Evolutionary conservation across 2,113 vertebrate genomes (phyloP).

Genomic region (Excalfactoria chinensis): DNA sequence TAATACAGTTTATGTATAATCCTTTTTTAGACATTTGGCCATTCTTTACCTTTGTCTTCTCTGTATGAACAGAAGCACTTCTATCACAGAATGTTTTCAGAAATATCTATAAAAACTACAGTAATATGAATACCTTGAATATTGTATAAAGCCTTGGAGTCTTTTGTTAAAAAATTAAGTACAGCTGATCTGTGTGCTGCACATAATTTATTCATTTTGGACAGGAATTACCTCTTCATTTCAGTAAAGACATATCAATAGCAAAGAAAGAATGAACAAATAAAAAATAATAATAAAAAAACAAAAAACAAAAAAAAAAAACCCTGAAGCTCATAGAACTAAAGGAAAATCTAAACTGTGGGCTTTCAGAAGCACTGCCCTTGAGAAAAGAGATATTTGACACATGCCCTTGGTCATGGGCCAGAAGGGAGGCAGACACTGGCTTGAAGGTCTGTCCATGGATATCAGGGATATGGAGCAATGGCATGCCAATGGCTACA

Average conservation of each 20-base stretch:
- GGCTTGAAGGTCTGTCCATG: constrained; percentile 26
- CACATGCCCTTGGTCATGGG: background rate
- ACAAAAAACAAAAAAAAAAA: no score
- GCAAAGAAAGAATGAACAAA: background rate
- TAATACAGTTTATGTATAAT: background rate
- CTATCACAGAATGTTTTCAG: background rate
- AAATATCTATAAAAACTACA: background rate
- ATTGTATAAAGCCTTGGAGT: background rate
- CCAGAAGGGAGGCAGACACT: background rate
- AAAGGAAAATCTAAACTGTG: background rate
- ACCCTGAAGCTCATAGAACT: background rate
- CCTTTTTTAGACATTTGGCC: background rate
- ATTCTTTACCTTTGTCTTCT: background rate
- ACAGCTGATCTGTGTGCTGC: background rate
- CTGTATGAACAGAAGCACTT: background rate
- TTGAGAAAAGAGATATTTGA: background rate
- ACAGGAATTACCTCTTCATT: background rate
- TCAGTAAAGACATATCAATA: background rate
- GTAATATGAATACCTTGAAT: background rate
- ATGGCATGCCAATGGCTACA: constrained; percentile 22
- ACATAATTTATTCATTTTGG: background rate
- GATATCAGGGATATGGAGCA: background rate
- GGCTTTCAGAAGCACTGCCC: background rate
- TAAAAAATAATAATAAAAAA: background rate
- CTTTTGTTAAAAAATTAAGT: background rate